phyloP scores from a whole-genome alignment of 1,140 invertebrate species.

The Orchesella cincta region DNA sequence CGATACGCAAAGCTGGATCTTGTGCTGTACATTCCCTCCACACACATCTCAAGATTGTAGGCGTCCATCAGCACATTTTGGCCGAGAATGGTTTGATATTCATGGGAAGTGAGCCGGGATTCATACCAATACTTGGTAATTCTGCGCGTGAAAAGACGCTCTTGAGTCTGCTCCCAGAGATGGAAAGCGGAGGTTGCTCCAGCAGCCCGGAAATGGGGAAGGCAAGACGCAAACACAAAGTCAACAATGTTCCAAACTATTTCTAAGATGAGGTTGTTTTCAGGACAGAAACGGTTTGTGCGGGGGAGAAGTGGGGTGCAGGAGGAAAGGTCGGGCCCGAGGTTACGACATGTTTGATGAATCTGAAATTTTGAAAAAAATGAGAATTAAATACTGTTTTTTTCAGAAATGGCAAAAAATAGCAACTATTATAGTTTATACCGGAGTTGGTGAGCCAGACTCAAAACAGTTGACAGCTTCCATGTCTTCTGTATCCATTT shows the following conservation, averaged over 20 bases:
- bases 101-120: neutral
- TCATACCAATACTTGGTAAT: neutral
- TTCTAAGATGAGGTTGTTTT: neutral
- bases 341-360: too few species aligned
- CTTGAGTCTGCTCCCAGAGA: neutral
- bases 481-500: too few species aligned
- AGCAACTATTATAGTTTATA: too few species aligned
- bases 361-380: too few species aligned
- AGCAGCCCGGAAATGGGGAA: neutral
- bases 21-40: neutral
- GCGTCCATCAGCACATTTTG: neutral
- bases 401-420: too few species aligned
- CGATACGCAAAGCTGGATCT: neutral
- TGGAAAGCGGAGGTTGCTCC: neutral
- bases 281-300: too few species aligned
- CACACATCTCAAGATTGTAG: neutral
- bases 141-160: neutral
- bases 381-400: too few species aligned
- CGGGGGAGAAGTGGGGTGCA: too few species aligned
- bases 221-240: neutral
- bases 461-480: too few species aligned
- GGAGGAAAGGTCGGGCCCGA: too few species aligned
- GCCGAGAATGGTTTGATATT: neutral
- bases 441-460: too few species aligned
- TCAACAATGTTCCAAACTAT: neutral